phyloP scores from a whole-genome alignment of 2,888 invertebrate genomes.

The Cheiracanthium punctorium region DNA sequence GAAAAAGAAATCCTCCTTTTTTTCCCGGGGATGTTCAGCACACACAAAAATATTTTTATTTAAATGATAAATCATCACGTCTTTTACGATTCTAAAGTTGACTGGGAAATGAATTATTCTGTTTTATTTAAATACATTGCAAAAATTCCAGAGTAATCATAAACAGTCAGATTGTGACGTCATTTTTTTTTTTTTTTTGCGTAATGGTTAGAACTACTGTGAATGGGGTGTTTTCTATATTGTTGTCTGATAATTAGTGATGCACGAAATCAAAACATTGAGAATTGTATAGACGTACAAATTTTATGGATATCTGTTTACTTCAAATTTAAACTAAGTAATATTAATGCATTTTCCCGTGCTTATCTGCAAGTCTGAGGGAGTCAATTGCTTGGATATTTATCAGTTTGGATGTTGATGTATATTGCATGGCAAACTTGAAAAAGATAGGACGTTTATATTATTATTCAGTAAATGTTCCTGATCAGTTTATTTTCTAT shows the following conservation, averaged over 20 bases:
- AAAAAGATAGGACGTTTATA: not conserved
- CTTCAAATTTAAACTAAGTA: not conserved
- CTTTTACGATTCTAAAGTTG: no score
- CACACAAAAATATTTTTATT: no score
- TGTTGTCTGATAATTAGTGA: no score
- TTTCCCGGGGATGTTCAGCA: no score
- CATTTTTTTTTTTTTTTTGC: slow-evolving; percentile 64
- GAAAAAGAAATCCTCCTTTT: no score
- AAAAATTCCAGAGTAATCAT: no score
- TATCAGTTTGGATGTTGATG: not conserved
- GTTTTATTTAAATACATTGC: no score
- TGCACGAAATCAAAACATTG: no score
- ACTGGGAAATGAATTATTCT: no score
- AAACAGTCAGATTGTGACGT: slow-evolving; percentile 35
- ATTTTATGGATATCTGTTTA: not conserved
- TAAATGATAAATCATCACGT: no score
- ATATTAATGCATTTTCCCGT: not conserved
- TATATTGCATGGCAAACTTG: slow-evolving; percentile 11
- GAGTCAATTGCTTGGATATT: not conserved
- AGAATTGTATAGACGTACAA: not conserved
- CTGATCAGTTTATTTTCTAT: not conserved
- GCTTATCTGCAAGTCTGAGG: not conserved
- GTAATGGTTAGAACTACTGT: slow-evolving; percentile 40
- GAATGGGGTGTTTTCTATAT: slow-evolving; percentile 33
- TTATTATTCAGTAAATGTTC: not conserved